Base-by-base conservation (phyloP, 2,797 vertebrate species). In the Microhierax caerulescens region DNA sequence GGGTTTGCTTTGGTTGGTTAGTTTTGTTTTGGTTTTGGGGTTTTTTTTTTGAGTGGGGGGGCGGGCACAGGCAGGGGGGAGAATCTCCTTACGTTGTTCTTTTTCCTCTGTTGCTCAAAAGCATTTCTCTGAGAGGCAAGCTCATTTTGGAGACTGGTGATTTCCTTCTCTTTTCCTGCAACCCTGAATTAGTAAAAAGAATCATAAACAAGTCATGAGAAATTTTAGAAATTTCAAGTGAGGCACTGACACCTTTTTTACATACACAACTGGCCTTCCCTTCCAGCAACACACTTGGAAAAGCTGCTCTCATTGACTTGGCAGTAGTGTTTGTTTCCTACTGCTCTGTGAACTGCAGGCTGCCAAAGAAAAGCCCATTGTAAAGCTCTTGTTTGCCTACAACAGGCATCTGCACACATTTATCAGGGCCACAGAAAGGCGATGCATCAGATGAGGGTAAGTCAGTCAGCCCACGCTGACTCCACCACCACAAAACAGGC, bases 71-170 rank as follows among this genome's bases (percentile, higher is more conserved):
- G 36, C 5, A 10, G 25, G 14, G 23, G 47, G 77, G 60, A 84
- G 85, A 36, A 87, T 85, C 90, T 97, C 98, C 99, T 98, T 99
- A 99, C 99, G 13, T 99, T 99, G 97, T 99, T 99, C 98, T 99
- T 99, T 98, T 98, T 99, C 97, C 99, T 99, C 80, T 99, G 99
- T 95, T 99, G 98, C 97, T 99, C 99, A 97, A 99, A 94, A 15
- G 98, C 98, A 80, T 98, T 98, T 95, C 97, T 99, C 98, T 99
- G 98, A 94, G 98, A 98, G 36, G 97, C 96, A 87, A 99, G 98
- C 93, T 99, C 99, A 14, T 76, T 96, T 90, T 98, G 98, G 75
- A 99, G 98, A 70, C 96, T 97, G 93, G 95, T 88, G 17, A 99
- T 98, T 97, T 98, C 98, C 85, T 97, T 97, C 64, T 99, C 99